These are phyloP conservation scores for Eupsilia transversa DNA, from an alignment of 2,888 invertebrate species.

Conservation along the genomic window DNA sequence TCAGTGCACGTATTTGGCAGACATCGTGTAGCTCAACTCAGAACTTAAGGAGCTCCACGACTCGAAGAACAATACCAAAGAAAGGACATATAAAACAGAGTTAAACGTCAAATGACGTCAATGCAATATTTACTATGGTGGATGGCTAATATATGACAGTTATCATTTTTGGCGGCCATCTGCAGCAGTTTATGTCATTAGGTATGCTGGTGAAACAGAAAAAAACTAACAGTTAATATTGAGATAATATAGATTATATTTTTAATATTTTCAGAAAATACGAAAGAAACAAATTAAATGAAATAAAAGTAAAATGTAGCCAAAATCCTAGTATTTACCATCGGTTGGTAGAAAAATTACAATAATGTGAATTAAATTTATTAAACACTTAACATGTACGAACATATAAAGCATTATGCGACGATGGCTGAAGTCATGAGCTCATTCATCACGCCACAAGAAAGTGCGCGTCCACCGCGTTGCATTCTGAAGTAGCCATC, in stretches of 20 bases:
- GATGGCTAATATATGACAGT: no score
- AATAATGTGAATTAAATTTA: not conserved
- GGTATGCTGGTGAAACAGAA: not conserved
- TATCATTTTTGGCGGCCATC: not conserved
- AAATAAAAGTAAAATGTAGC: not conserved
- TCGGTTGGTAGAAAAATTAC: no score
- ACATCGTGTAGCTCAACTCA: no score
- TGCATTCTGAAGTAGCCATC: conserved; percentile 95
- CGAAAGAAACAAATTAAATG: not conserved
- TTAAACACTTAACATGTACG: not conserved
- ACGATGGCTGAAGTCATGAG: conserved; percentile 18
- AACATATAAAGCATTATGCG: not conserved
- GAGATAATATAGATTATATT: not conserved
- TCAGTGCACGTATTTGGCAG: no score
- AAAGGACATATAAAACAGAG: no score
- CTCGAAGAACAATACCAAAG: no score
- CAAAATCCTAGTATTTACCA: not conserved
- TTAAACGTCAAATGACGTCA: no score
- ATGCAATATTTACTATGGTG: no score
- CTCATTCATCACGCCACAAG: conserved; percentile 50
- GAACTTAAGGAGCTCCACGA: no score
- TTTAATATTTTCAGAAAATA: not conserved
- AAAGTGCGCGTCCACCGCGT: conserved; percentile 92
- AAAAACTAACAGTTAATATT: not conserved
- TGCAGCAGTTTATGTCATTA: not conserved